Evolutionary conservation across 2,888 invertebrate species (phyloP), one percentile per base, ranked within the genome.

Genomic region (Sialis lutaria): DNA sequence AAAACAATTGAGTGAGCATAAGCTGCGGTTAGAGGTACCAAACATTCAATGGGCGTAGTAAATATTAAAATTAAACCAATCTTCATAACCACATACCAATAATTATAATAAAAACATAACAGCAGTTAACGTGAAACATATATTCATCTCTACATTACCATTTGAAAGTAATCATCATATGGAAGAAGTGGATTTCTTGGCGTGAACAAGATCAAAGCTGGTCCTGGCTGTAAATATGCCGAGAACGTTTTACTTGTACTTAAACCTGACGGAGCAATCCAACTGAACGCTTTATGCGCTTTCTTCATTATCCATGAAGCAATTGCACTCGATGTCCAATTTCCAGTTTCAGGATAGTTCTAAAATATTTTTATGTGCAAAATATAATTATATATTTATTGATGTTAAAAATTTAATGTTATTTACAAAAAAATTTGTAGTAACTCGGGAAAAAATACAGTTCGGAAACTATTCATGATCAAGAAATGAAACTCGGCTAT

Each of bases 181-280:
- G 68, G 64, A 56, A 74, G 70, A 39, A 84, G 64, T n/a, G 84
- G 79, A 63, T 83, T 82, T 49, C 79, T 68, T 6, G 87, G 85
- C 1, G 86, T 83, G 57, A 89, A 88, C 47, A 89, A 63, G 53
- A 90, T 69, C 37, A 90, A 63, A 40, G 81, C 74, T 2, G 89
- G 84, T 46, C 79, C 81, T 35, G 74, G 73, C 53, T 76, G 74
- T 7, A 83, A 67, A 57, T 75, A 76, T 53, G 69, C 71, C n/a
- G 82, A 77, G 43, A 90, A 52, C n/a, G 56, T 50, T 33, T 57
- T 49, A 54, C 65, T 66, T 63, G 89, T 89, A 41, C 70, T 69
- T n/a, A 42, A 35, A 57, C 84, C 85, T 48, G 77, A 70, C 0
- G 85, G 82, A 52, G 79, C 73, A 32, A 85, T 63, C 75, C 86